These are phyloP conservation scores for Hirundo rustica DNA, from an alignment of 2,797 vertebrate genomes.

Conservation along the genomic window DNA sequence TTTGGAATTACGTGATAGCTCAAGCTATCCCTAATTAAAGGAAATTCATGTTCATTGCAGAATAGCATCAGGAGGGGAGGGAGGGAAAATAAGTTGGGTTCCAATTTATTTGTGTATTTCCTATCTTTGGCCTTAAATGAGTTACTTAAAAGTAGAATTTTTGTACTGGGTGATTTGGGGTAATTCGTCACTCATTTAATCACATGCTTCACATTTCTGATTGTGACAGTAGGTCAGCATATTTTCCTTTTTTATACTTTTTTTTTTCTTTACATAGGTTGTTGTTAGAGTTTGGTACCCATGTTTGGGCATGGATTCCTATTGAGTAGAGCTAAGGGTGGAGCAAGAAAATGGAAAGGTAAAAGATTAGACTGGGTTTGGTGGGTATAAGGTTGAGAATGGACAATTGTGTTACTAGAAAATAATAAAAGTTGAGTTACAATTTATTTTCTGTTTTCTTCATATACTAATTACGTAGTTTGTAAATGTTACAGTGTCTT, in stretches of 20 bases:
- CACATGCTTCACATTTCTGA: not conserved
- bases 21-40: not conserved
- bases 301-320: not conserved
- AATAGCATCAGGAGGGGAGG: not conserved
- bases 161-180: not conserved
- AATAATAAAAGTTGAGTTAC: not conserved
- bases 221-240: not conserved
- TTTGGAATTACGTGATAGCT: not conserved
- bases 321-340: rapidly evolving
- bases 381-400: not conserved
- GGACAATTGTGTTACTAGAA: not conserved
- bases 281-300: not conserved
- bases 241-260: not conserved
- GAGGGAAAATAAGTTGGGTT: not conserved
- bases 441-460: not conserved
- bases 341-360: not conserved
- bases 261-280: not conserved
- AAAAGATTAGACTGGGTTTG: not conserved
- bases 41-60: not conserved
- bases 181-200: not conserved
- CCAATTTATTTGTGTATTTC: not conserved
- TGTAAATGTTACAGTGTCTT: not conserved
- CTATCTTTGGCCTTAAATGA: not conserved
- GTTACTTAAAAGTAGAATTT: not conserved
- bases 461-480: not conserved